Percentiles rank a stretch among this genome's conserved stretches.
These are phyloP conservation scores for Avahi laniger DNA, from an alignment of 2,797 vertebrate genomes.

Conservation along the genomic window DNA sequence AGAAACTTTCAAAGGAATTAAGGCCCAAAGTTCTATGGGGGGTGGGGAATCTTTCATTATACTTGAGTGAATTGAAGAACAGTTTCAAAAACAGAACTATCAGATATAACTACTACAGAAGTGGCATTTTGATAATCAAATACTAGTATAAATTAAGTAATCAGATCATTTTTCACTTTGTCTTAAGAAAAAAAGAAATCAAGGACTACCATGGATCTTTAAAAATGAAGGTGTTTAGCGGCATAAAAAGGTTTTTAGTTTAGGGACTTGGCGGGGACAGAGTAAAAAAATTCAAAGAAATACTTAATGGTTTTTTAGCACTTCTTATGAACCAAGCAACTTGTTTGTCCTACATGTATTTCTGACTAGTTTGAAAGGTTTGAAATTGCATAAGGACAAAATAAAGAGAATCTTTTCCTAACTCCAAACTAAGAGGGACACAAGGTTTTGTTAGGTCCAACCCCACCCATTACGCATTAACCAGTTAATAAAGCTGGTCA, in stretches of 20 bases:
- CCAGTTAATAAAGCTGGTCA: background rate
- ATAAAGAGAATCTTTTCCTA: background rate
- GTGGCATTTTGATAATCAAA: background rate
- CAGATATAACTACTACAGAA: background rate
- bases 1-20: slow-evolving; percentile 43
- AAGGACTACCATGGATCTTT: slow-evolving; percentile 14
- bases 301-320: background rate
- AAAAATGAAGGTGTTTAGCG: slow-evolving; percentile 24
- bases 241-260: background rate
- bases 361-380: background rate
- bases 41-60: background rate
- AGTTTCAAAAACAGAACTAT: slow-evolving; percentile 34
- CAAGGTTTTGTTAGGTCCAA: background rate
- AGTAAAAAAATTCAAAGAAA: slow-evolving; percentile 27
- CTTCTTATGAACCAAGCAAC: background rate
- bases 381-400: background rate
- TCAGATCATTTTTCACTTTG: background rate
- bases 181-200: slow-evolving; percentile 31
- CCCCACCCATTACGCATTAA: background rate
- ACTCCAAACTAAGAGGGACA: background rate
- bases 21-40: background rate
- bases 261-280: background rate
- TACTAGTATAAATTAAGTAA: background rate
- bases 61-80: background rate
- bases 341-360: background rate